Base-by-base conservation (phyloP, 2,113 vertebrate species). In the Xiphophorus hellerii region DNA sequence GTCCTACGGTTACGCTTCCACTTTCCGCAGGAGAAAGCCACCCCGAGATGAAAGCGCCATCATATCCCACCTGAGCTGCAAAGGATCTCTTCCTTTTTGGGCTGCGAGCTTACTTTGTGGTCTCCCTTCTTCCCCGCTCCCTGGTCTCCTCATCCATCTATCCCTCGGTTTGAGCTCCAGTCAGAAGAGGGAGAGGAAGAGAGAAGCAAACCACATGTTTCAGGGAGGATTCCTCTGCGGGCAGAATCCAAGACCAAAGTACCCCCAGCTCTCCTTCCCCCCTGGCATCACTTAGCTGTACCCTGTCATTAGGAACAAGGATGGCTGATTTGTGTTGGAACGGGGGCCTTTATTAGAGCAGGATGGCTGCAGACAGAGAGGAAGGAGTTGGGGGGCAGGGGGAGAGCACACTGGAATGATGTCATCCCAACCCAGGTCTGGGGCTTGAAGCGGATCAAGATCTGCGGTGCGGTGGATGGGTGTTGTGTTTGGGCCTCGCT, bases 241-340 rank as follows among this genome's bases (percentile, higher is more conserved):
- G 92, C 90, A 70, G 73, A 76, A 15, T 71, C 89, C 93, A 92
- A 93, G 89, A 92, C 88, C 92, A 87, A 68, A 92, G 90, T 87
- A 89, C 87, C 93, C 91, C 90, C 76, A 83, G 76, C 81, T 83
- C 88, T 89, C 78, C 84, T 90, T 78, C 87, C 89, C 90, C 25
- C 90, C 84, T 90, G 91, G 92, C 94, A 94, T 89, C 80, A 75
- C 84, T 88, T 87, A 93, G 91, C 82, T 86, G 83, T 88, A 88
- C 90, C 88, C 92, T 93, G 93, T 94, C 93, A 94, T 94, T 94
- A 93, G 78, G 84, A 51, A 87, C 77, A 66, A 85, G 84, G 78
- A 71, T 82, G 82, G 84, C 87, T 73, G 91, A 87, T 90, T 92
- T 90, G 87, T 90, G 87, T 93, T 94, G 93, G 93, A 94, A 85